These are phyloP conservation scores for Willowsia nigromaculata DNA, from an alignment of 2,888 invertebrate genomes.

Conservation along the genomic window DNA sequence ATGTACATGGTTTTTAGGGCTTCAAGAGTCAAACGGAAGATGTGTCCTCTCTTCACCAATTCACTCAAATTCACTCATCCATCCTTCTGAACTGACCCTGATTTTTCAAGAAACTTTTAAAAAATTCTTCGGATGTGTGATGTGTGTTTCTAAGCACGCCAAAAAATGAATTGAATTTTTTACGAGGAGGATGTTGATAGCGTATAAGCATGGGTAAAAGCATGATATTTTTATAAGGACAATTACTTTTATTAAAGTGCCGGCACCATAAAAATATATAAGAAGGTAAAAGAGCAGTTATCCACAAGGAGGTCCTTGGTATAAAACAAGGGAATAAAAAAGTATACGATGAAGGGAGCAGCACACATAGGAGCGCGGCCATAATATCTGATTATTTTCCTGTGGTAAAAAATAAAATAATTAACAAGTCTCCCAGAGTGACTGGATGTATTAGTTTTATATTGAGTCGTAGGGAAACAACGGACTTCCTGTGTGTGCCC, in stretches of 20 bases:
- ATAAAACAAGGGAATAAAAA: neutral
- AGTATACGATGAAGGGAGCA: conserved; percentile 21
- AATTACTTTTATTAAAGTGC: conserved; percentile 9
- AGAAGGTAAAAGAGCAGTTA: neutral
- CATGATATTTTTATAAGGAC: neutral
- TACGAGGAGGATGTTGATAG: neutral
- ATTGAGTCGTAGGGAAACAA: conserved; percentile 16
- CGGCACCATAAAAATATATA: conserved; percentile 2
- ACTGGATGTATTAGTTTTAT: neutral
- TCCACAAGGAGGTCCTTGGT: neutral
- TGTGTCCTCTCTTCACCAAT: neutral
- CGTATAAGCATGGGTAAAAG: neutral
- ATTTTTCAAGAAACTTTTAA: neutral
- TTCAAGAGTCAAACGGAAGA: conserved; percentile 47
- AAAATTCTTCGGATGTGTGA: neutral
- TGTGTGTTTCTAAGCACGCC: neutral
- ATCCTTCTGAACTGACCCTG: conserved; percentile 28
- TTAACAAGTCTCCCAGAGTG: conserved; percentile 57
- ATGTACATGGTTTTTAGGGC: neutral
- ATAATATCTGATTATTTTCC: conserved; percentile 12
- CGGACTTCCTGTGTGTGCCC: conserved; percentile 58
- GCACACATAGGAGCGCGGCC: neutral
- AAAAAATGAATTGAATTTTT: conserved; percentile 1
- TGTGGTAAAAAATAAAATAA: conserved; percentile 45
- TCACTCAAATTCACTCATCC: too few species aligned